Conservation (phyloP, 2,797 vertebrate genomes). For the Dromococcyx pavoninus region DNA sequence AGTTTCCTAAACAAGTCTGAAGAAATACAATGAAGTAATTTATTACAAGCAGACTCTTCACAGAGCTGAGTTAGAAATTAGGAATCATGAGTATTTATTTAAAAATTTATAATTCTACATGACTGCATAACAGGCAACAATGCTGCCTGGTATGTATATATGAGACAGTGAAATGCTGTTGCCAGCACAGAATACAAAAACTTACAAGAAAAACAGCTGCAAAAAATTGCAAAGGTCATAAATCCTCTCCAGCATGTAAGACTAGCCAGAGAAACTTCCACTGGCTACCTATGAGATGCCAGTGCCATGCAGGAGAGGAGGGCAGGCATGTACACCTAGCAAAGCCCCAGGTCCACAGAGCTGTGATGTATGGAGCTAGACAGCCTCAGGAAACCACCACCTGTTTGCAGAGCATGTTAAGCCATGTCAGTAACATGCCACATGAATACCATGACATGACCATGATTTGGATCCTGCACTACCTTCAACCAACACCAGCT, state of each 20-base stretch:
- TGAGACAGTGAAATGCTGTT: background rate
- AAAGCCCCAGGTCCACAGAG: background rate
- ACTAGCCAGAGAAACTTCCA: background rate
- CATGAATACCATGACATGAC: accelerated
- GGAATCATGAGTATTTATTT: background rate
- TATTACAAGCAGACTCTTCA: background rate
- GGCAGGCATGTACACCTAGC: background rate
- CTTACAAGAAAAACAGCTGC: background rate
- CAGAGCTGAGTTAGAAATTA: background rate
- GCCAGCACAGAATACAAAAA: background rate
- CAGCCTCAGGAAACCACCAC: no score
- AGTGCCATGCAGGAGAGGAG: background rate
- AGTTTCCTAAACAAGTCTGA: background rate
- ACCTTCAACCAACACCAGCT: background rate
- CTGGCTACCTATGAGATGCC: no score
- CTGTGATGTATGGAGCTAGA: no score
- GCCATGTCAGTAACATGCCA: background rate
- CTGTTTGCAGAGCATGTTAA: background rate
- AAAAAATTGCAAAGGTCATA: background rate
- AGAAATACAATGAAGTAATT: background rate
- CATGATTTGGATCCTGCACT: background rate
- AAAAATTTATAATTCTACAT: background rate
- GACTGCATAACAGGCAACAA: background rate
- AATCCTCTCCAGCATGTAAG: background rate
- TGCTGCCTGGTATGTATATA: background rate